A percentile compares a stretch with the other conserved stretches of the same genome.
Conservation (phyloP, 2,113 vertebrate genomes). For the Hoplias malabaricus region DNA sequence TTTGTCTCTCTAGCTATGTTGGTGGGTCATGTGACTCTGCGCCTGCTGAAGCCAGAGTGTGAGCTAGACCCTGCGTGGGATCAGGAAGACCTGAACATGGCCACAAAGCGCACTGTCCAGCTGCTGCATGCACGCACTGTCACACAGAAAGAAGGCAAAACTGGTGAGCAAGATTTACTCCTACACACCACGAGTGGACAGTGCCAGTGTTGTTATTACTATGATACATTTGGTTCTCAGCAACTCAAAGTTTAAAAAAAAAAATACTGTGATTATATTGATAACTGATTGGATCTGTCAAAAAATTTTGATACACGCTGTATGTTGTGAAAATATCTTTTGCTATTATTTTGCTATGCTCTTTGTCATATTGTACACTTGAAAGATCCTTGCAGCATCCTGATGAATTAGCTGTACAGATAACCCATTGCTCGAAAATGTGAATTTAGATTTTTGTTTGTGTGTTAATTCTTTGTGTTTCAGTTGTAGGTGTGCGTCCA, state of each 20-base stretch:
- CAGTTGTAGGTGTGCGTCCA: slow-evolving; percentile 53
- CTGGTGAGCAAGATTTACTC: slow-evolving; percentile 62
- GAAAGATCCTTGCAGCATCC: no score
- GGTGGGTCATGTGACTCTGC: slow-evolving; percentile 90
- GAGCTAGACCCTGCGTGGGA: slow-evolving; percentile 87
- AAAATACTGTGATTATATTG: no score
- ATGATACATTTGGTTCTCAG: no score
- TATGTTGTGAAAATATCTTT: no score
- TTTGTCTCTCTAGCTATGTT: slow-evolving; percentile 75
- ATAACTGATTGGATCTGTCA: no score
- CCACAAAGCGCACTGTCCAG: slow-evolving; percentile 79
- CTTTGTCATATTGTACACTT: no score
- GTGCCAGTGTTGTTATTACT: no score
- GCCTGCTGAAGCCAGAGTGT: slow-evolving; percentile 91
- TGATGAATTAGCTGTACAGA: no score
- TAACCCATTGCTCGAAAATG: no score
- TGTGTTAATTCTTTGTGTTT: not conserved
- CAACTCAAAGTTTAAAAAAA: no score
- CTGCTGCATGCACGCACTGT: slow-evolving; percentile 84
- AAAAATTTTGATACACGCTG: no score
- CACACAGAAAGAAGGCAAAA: slow-evolving; percentile 75
- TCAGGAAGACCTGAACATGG: slow-evolving; percentile 84
- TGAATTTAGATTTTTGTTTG: not conserved
- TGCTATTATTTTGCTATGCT: no score
- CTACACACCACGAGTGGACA: not conserved